These are phyloP conservation scores for Sinocyclocheilus grahami DNA, from an alignment of 2,113 vertebrate species.

Conservation along the genomic window DNA sequence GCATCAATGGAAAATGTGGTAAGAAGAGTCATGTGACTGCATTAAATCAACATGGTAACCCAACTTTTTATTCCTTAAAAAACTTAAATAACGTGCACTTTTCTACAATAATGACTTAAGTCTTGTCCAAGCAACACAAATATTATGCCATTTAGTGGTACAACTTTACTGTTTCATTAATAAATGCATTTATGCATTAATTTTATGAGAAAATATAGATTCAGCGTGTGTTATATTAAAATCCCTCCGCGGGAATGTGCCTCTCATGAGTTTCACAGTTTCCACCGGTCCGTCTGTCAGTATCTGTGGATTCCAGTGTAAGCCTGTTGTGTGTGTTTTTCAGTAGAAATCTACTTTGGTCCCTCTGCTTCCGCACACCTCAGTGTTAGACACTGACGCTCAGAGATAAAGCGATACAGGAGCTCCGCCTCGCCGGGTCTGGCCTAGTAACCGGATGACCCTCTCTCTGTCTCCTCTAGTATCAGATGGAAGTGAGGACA, in stretches of 20 bases:
- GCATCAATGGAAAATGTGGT: not conserved
- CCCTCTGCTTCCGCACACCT: not conserved
- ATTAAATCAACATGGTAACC: not conserved
- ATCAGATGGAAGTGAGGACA: not conserved
- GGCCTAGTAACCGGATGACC: slow-evolving; percentile 12
- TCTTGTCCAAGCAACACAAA: not conserved
- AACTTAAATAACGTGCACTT: not conserved
- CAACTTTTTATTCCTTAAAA: not conserved
- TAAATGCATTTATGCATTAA: not conserved
- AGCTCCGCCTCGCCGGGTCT: not conserved
- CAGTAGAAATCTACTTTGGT: not conserved
- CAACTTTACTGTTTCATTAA: not conserved
- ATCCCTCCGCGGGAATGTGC: too few relatives aligned
- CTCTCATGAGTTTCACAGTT: not conserved
- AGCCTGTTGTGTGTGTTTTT: not conserved
- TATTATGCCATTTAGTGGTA: not conserved
- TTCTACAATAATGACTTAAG: not conserved
- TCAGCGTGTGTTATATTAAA: not conserved
- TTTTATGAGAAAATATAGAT: not conserved
- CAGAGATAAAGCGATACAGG: slow-evolving; percentile 19
- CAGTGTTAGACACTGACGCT: slow-evolving; percentile 18
- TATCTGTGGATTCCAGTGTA: not conserved
- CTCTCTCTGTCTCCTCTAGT: not conserved
- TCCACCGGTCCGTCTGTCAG: not conserved
- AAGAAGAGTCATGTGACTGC: not conserved